Conservation (phyloP, 2,113 vertebrate genomes). For the Anser brachyrhynchus region DNA sequence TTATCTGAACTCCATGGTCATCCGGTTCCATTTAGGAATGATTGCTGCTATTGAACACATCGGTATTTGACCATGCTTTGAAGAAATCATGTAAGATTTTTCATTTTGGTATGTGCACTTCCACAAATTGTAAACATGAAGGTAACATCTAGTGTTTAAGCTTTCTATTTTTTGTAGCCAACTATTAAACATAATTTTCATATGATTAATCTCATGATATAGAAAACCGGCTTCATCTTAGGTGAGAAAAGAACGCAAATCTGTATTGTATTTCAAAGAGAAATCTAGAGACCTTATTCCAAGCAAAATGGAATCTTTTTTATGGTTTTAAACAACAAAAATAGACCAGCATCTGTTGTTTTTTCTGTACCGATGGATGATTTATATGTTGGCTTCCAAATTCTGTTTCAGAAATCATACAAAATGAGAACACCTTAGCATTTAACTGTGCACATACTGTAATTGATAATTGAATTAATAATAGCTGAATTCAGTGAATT, state of each 20-base stretch:
- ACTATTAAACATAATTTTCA: neutral
- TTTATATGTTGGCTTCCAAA: conserved; percentile 34
- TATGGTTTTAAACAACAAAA: conserved; percentile 61
- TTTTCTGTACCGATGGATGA: conserved; percentile 10
- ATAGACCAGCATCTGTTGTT: conserved; percentile 59
- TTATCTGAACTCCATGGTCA: neutral
- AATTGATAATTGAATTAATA: neutral
- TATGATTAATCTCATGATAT: neutral
- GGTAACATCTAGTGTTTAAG: neutral
- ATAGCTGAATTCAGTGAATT: neutral
- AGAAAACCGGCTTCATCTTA: conserved; percentile 15
- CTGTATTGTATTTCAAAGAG: conserved; percentile 34
- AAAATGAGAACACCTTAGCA: neutral
- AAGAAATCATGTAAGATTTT: neutral
- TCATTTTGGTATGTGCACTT: neutral
- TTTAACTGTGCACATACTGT: neutral
- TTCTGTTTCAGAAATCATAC: neutral
- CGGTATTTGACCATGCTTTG: neutral
- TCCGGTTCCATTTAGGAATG: neutral
- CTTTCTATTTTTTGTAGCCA: neutral
- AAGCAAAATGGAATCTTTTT: conserved; percentile 28
- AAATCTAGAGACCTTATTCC: conserved; percentile 15
- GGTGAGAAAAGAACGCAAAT: neutral
- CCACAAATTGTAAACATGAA: neutral
- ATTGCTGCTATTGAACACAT: neutral